Evolutionary conservation across 1,140 invertebrate species (phyloP), one percentile per base, ranked within the genome.

Genomic region (Steinernema khuongi): DNA sequence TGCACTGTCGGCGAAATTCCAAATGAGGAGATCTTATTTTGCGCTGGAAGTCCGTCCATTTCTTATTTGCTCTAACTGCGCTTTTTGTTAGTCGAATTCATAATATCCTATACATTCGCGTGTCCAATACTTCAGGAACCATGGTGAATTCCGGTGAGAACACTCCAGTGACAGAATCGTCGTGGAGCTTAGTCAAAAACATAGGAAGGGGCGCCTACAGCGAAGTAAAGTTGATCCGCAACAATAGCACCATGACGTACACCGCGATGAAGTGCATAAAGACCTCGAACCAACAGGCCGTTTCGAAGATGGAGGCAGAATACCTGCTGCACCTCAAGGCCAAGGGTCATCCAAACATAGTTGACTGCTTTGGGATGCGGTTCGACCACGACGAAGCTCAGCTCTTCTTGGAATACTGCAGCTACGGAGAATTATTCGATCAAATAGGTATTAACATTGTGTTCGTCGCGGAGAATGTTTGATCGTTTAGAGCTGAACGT

Each of bases 351-450:
- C 17, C 1, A 26, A 80, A 80, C 60, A 44, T 80, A 26, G 30
- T 81, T 17, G 41, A 43, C 18, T 81, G 71, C 31, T n/a, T 81
- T 29, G 60, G 29, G 11, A 76, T 79, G 77, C 73, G 79, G 4
- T 22, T 50, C 43, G 29, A 28, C 18, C 29, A 78, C 7, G 50
- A 71, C 22, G 66, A 76, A 43, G 80, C 76, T 70, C 97, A 95
- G 87, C 91, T 98, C 81, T 97, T 97, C 87, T 88, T 98, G 70
- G 94, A 99, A 86, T 98, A 97, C 88, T 94, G 94, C 74, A 89
- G 91, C 74, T 94, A 94, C 69, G 96, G 96, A 72, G 96, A 98
- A 89, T 88, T 99, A 11, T 99, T 97, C 88, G 94, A 99, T 87
- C 89, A 91, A 86, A 98, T 98, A 80, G 93, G 93, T 94, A 87